Base-by-base conservation (phyloP, 2,113 vertebrate species). In the Heterotis niloticus region DNA sequence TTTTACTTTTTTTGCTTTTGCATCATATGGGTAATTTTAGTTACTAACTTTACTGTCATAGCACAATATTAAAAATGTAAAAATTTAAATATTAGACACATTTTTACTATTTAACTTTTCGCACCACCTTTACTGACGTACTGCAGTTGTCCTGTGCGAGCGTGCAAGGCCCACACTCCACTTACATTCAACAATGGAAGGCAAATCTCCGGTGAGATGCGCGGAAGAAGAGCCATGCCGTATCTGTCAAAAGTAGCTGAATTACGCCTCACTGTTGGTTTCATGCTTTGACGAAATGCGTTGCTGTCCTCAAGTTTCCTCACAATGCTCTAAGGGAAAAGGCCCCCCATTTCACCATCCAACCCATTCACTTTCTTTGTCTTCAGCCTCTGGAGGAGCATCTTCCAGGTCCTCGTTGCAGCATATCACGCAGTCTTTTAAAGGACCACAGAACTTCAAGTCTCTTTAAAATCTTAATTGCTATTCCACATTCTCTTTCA, bases 101-200 rank as follows among this genome's bases (percentile, higher is more conserved):
- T 79, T 51, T 24, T 59, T 73, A 79, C 77, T 59, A 14, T 65
- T 81, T 83, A 5, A 24, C 44, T n/a, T 23, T 51, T 78, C 76
- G 75, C 77, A 77, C 16, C 57, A 77, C 72, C 84, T 76, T 83
- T 84, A 82, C 81, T 83, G 74, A 66, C 76, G n/a, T 78, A 26
- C 72, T 80, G 77, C 57, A 86, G 73, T 83, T 82, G 82, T 70
- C 82, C 72, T 75, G 81, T 80, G 70, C 66, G 68, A 28, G 75
- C 52, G 75, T 75, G 75, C 75, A 77, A 86, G 90, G 88, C 68
- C 34, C 52, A 44, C 68, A 71, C n/a, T 52, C 29, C 52, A 52
- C 29, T 89, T 90, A 90, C 90, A 91, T 91, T 91, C 89, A 90
- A 83, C 79, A 85, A 85, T 82, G 82, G 76, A 65, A 78, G 82